Conservation (phyloP, 2,888 invertebrate genomes). For the Apantesis nais region DNA sequence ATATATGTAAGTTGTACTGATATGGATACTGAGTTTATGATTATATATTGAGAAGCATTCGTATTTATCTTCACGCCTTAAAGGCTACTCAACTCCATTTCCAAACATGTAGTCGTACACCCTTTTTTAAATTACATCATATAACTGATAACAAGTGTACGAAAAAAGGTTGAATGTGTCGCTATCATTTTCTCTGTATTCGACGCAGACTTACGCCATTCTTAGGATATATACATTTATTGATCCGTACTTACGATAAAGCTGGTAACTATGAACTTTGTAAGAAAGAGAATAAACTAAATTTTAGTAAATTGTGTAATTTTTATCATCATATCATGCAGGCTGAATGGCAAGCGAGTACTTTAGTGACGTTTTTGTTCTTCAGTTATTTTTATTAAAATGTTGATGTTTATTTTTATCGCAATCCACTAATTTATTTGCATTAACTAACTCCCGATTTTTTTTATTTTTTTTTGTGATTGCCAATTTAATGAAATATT, state of each 20-base stretch:
- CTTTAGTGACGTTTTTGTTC: background rate
- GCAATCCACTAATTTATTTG: too few relatives aligned
- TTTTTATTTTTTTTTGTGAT: too few relatives aligned
- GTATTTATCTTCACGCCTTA: too few relatives aligned
- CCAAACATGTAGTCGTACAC: background rate
- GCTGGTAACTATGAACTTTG: background rate
- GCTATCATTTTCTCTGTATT: background rate
- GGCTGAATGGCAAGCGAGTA: background rate
- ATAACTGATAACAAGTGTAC: background rate
- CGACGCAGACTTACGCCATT: background rate
- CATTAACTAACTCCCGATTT: too few relatives aligned
- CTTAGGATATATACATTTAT: background rate
- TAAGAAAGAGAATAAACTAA: background rate
- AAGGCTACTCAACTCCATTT: constrained; percentile 1
- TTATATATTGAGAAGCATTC: too few relatives aligned
- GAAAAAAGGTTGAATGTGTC: background rate
- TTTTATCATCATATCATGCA: background rate
- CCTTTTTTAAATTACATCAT: background rate
- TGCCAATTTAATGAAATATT: too few relatives aligned
- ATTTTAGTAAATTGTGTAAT: background rate
- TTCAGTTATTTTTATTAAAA: background rate
- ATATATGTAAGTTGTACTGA: too few relatives aligned
- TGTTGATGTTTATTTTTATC: background rate
- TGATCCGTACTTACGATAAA: background rate
- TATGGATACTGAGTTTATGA: too few relatives aligned